A percentile compares a stretch with the other conserved stretches of the same genome.
phyloP scores from a whole-genome alignment of 2,797 vertebrate species.

The Microctenopoma steveboyesi region DNA sequence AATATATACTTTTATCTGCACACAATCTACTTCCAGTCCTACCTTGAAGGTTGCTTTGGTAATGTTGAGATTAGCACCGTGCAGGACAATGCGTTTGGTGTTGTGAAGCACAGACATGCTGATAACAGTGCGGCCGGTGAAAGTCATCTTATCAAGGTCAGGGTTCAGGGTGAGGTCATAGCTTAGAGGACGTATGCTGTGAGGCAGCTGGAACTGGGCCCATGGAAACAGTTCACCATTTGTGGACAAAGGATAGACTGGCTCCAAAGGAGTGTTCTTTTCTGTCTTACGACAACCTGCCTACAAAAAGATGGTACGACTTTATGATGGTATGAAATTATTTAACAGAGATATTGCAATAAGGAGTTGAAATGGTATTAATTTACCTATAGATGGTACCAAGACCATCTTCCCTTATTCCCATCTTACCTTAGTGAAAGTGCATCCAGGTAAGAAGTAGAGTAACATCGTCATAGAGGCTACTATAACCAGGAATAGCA shows the following conservation, averaged over 20 bases:
- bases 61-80: slow-evolving; percentile 89
- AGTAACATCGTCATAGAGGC: slow-evolving; percentile 88
- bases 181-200: slow-evolving; percentile 83
- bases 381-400: not conserved
- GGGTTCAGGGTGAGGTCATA: slow-evolving; percentile 90
- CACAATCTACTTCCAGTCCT: slow-evolving; percentile 12
- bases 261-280: slow-evolving; percentile 72
- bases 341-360: not conserved
- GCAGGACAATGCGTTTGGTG: slow-evolving; percentile 88
- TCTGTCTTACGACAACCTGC: slow-evolving; percentile 88
- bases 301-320: slow-evolving; percentile 41
- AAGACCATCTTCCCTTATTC: slow-evolving; percentile 1
- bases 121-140: slow-evolving; percentile 86
- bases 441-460: slow-evolving; percentile 93
- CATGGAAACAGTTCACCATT: slow-evolving; percentile 91
- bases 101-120: slow-evolving; percentile 80
- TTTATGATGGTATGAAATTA: not conserved
- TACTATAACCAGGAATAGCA: slow-evolving; percentile 86
- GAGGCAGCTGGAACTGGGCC: slow-evolving; percentile 88
- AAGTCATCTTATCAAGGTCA: slow-evolving; percentile 87
- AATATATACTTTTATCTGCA: not conserved
- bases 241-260: slow-evolving; percentile 85
- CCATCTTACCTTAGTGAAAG: slow-evolving; percentile 89
- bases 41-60: slow-evolving; percentile 85
- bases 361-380: not conserved